Base-by-base conservation (phyloP, 2,797 vertebrate species). In the Bucorvus abyssinicus region DNA sequence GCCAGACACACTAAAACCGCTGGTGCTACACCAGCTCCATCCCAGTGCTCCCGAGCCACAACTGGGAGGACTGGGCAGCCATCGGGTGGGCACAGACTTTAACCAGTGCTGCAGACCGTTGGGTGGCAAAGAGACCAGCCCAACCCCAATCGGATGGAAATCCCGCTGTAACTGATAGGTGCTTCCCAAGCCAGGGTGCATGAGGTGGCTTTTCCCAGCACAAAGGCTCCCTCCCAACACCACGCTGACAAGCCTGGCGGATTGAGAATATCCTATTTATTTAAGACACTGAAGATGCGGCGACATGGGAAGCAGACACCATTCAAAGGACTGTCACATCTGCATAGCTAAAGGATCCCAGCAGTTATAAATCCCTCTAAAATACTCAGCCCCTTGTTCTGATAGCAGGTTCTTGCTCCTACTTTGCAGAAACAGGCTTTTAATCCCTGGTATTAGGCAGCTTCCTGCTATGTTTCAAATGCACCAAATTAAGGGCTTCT, bases 381-480 rank as follows among this genome's bases (percentile, higher is more conserved):
- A 97, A 97, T 95, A 96, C 94, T 94, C 95, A 95, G 90, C 77
- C 94, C 95, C 94, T 96, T 95, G 91, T 96, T 96, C 96, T 93
- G 93, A 95, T 94, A 94, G 95, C 92, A 89, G 94, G 93, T 97
- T 94, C 96, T 95, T 95, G 94, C 95, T 97, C 94, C 90, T 95
- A 90, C 93, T 91, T 96, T 80, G 80, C 86, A 93, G 88, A 93
- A 94, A 89, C 92, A 96, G 75, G 49, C 83, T 96, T 94, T 84
- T 79, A 96, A 95, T 94, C 90, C 94, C 93, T 50, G 49, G 93
- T 85, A 95, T 96, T 96, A 96, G 89, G 68, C 50, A 85, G 84
- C 89, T 94, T 91, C 93, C 53, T 94, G 96, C 94, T 95, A 91
- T 93, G 92, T 96, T 94, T 97, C 95, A 91, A 96, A 95, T 93